phyloP scores from a whole-genome alignment of 1,140 invertebrate genomes.

The Armadillidium nasatum region DNA sequence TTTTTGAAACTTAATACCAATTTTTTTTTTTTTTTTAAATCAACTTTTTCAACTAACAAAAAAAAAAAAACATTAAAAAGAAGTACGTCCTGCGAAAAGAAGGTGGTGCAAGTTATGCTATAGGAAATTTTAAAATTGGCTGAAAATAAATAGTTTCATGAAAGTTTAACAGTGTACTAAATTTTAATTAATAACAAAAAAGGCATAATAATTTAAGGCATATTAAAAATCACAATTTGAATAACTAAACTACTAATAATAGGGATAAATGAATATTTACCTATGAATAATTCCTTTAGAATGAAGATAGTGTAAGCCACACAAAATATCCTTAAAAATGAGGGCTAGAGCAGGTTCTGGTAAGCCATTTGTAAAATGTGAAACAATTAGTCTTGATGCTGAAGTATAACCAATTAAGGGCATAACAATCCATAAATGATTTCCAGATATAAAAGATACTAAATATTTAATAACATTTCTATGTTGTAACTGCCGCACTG shows the following conservation, averaged over 20 bases:
- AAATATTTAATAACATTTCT: conserved; percentile 7
- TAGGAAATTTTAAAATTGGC: too few species aligned
- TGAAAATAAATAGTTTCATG: too few species aligned
- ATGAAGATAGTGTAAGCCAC: conserved; percentile 78
- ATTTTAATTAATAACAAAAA: background rate
- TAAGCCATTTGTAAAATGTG: conserved; percentile 70
- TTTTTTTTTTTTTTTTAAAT: too few species aligned
- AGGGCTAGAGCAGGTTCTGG: conserved; percentile 73
- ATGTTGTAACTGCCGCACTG: background rate
- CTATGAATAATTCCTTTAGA: conserved; percentile 78
- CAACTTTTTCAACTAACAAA: too few species aligned
- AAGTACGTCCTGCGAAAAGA: too few species aligned
- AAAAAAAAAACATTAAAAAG: too few species aligned
- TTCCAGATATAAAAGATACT: background rate
- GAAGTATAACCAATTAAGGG: conserved; percentile 50
- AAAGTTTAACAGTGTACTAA: too few species aligned
- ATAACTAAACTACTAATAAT: background rate
- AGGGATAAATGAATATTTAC: conserved; percentile 54
- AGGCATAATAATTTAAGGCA: background rate
- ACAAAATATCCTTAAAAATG: conserved; percentile 70
- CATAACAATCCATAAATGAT: background rate
- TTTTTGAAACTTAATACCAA: too few species aligned
- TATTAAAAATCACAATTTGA: background rate
- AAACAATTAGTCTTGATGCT: conserved; percentile 69
- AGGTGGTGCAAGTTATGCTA: too few species aligned